Base-by-base conservation (phyloP, 2,797 vertebrate species). In the Sylvia borin region DNA sequence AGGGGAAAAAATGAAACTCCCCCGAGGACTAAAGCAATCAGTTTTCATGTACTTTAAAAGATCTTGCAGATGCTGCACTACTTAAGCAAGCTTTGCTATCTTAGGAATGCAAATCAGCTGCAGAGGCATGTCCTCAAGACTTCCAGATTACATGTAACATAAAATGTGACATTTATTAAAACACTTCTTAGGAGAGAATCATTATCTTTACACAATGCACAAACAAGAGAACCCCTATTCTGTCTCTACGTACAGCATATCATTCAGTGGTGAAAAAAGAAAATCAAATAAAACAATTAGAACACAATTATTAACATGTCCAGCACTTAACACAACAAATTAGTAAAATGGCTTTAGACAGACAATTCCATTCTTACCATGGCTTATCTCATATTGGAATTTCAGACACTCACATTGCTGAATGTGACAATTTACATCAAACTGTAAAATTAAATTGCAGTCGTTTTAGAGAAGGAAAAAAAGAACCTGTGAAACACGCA, bases 71-170 rank as follows among this genome's bases (percentile, higher is more conserved):
- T 86, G 64, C 60, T 78, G 38, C 58, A 36, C 57, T 92, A 72
- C 42, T 92, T 55, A 88, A 58, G 57, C 47, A 85, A 91, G 58
- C 29, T 96, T 64, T 90, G 38, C 61, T 81, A 58, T 60, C 85
- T 81, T 32, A 86, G 94, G 92, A 97, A 97, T 93, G 90, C 71
- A 75, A 81, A 79, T 91, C 92, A 92, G 72, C 87, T 95, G 94
- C 16, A 9, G 50, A 88, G 89, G 72, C 87, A 95, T 45, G 65
- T 95, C 90, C 76, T 72, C 66, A 62, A 91, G 80, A 60, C 84
- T 94, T 71, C 26, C 5, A 4, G 68, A 92, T 92, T 81, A 95
- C 61, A 54, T 20, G 34, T 38, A 87, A 83, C 15, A 24, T n/a
- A 47, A 91, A 60, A 84, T 4, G 21, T 48, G 32, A 88, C 54